Evolutionary conservation across 2,797 vertebrate species (phyloP).

Genomic region (Epinephelus malabaricus): DNA sequence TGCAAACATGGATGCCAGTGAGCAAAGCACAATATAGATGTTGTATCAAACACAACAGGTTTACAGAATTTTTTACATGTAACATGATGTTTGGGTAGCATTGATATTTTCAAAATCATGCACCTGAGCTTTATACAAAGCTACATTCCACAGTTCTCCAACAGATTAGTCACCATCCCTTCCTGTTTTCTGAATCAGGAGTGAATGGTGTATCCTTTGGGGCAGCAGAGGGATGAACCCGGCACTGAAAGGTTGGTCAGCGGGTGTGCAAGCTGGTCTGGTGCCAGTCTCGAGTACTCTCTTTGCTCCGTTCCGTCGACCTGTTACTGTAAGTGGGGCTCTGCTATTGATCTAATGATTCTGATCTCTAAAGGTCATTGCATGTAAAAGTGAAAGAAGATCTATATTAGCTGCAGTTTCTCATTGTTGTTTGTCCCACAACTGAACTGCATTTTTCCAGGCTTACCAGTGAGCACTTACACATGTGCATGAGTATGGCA

Average conservation of each 20-base stretch:
- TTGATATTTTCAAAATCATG: neutral
- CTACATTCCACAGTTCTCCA: neutral
- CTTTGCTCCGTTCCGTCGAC: neutral
- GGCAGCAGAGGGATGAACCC: neutral
- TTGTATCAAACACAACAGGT: neutral
- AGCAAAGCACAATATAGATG: neutral
- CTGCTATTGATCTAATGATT: neutral
- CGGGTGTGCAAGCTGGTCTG: neutral
- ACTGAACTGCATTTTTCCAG: neutral
- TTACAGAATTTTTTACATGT: neutral
- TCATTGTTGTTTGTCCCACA: too few relatives aligned
- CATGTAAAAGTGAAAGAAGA: conserved; percentile 3
- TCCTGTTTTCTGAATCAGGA: neutral
- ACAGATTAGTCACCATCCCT: neutral
- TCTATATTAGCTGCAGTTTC: neutral
- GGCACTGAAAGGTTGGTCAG: neutral
- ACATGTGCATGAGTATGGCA: too few relatives aligned
- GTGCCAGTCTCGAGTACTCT: conserved; percentile 3
- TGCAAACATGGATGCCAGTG: conserved; percentile 5
- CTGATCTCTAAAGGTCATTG: neutral
- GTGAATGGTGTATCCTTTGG: neutral
- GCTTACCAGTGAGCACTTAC: too few relatives aligned
- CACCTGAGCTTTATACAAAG: too few relatives aligned
- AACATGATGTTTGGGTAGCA: too few relatives aligned
- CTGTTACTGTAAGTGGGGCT: neutral